These are phyloP conservation scores for Rhagonycha lutea DNA, from an alignment of 2,888 invertebrate species.

Conservation along the genomic window DNA sequence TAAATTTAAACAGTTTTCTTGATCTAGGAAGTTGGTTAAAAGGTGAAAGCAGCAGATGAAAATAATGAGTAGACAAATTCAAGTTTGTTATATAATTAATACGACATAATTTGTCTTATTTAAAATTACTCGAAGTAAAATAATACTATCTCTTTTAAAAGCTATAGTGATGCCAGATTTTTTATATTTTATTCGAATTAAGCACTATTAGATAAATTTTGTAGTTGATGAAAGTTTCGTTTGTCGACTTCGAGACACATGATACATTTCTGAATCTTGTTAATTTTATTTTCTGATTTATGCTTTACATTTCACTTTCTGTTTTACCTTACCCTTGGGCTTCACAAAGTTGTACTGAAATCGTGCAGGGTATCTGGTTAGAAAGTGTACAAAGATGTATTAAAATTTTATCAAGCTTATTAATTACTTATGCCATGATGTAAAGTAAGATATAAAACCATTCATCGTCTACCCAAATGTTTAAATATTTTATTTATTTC, in stretches of 20 bases:
- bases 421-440: not conserved
- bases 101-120: not conserved
- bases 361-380: not conserved
- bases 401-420: not conserved
- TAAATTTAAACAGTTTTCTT: slow-evolving; percentile 17
- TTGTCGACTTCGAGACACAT: slow-evolving; percentile 1
- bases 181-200: not conserved
- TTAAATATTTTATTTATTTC: not conserved
- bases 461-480: not conserved
- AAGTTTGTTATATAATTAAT: slow-evolving; percentile 31
- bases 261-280: slow-evolving; percentile 8
- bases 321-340: slow-evolving; percentile 22
- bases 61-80: slow-evolving; percentile 36
- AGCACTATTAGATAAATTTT: not conserved
- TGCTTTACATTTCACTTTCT: slow-evolving; percentile 22
- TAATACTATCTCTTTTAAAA: slow-evolving; percentile 1
- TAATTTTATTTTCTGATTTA: slow-evolving; percentile 16
- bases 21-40: slow-evolving; percentile 31
- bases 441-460: not conserved
- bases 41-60: slow-evolving; percentile 36
- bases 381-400: not conserved
- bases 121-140: slow-evolving; percentile 6
- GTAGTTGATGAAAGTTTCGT: not conserved
- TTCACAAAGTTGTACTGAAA: slow-evolving; percentile 1
- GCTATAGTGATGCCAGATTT: not conserved